These are phyloP conservation scores for Cantharis rufa DNA, from an alignment of 2,888 invertebrate species.

Conservation along the genomic window DNA sequence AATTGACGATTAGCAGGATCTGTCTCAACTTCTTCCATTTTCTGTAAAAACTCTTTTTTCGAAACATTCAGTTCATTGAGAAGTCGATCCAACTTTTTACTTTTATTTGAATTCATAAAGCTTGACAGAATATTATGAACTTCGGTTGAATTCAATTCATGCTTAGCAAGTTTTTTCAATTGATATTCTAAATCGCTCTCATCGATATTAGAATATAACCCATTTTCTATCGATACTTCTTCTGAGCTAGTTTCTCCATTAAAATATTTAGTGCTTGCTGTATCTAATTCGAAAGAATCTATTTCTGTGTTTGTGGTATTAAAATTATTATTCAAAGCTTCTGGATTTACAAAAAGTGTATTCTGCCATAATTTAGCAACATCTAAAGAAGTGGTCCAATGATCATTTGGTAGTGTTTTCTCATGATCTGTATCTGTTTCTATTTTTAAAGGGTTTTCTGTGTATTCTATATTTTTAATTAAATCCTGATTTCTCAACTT, in stretches of 20 bases:
- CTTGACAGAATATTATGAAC: slow-evolving; percentile 51
- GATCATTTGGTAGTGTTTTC: slow-evolving; percentile 44
- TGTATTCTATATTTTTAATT: not conserved
- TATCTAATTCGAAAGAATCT: slow-evolving; percentile 1
- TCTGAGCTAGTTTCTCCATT: not conserved
- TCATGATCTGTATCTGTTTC: not conserved
- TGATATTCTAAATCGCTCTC: slow-evolving; percentile 50
- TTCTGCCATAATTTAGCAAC: slow-evolving; percentile 68
- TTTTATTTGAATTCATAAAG: slow-evolving; percentile 66
- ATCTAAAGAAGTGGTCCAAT: slow-evolving; percentile 51
- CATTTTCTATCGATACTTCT: not conserved
- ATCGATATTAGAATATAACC: not conserved
- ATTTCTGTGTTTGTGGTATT: slow-evolving; percentile 40
- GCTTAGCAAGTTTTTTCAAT: slow-evolving; percentile 53
- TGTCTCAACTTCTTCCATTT: slow-evolving; percentile 80
- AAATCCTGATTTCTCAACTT: not conserved
- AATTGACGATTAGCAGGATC: slow-evolving; percentile 76
- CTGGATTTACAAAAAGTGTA: slow-evolving; percentile 71
- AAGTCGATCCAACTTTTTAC: slow-evolving; percentile 74
- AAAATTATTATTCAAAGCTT: slow-evolving; percentile 68
- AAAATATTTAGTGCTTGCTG: not conserved
- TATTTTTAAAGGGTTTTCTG: not conserved
- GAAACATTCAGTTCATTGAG: slow-evolving; percentile 77
- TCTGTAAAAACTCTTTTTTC: slow-evolving; percentile 74
- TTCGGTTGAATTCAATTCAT: slow-evolving; percentile 48